phyloP scores from a whole-genome alignment of 2,797 vertebrate species.

The Enteromius treurensis region DNA sequence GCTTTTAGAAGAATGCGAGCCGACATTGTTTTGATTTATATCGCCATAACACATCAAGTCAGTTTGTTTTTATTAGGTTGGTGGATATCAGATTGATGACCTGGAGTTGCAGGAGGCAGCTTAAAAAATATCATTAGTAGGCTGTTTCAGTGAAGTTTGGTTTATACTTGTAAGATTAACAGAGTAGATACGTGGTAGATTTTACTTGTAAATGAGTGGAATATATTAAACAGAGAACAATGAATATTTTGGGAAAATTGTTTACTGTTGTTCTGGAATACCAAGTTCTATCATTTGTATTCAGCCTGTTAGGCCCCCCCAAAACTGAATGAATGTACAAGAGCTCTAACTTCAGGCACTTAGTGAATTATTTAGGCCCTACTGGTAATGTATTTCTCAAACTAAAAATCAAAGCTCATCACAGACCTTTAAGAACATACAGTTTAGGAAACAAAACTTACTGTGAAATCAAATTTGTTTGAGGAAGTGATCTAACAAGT shows the following conservation, averaged over 20 bases:
- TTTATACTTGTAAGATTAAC: neutral
- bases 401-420: neutral
- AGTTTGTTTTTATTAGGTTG: neutral
- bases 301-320: neutral
- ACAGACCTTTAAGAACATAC: neutral
- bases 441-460: neutral
- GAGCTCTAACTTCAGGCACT: neutral
- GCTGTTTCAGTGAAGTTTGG: neutral
- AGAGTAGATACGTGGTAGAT: neutral
- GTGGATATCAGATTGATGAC: constrained; percentile 22
- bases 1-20: constrained; percentile 19
- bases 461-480: neutral
- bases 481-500: neutral
- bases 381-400: neutral
- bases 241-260: neutral
- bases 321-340: neutral
- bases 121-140: neutral
- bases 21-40: constrained; percentile 28
- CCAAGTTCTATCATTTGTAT: neutral
- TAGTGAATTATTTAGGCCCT: constrained; percentile 21
- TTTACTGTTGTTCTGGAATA: neutral
- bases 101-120: neutral
- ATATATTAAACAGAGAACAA: neutral
- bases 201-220: neutral
- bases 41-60: constrained; percentile 12